These are phyloP conservation scores for Girardia tigrina DNA, from an alignment of 2,888 invertebrate genomes.

Conservation along the genomic window DNA sequence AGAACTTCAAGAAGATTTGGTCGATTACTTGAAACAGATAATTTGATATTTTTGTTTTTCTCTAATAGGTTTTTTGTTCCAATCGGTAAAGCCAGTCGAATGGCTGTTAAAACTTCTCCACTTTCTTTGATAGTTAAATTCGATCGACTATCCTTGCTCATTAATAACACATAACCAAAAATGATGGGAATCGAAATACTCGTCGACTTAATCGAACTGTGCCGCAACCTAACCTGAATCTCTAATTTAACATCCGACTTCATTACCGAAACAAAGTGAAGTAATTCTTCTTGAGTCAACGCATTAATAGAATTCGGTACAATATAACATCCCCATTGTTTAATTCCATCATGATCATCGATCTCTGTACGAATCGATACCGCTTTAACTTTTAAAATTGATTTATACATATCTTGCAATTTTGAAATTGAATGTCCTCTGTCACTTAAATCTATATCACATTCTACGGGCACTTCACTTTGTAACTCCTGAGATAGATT, in stretches of 20 bases:
- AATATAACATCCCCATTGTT: not conserved
- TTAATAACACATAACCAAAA: not conserved
- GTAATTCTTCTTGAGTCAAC: not conserved
- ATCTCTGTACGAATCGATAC: not conserved
- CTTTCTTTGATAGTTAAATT: not conserved
- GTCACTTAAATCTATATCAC: not conserved
- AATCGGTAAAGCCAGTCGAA: not conserved
- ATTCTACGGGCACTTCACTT: not conserved
- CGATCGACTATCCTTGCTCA: not conserved
- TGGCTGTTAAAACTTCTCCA: not conserved
- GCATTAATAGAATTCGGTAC: not conserved
- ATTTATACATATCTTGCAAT: not conserved
- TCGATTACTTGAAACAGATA: not conserved
- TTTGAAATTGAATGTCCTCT: not conserved
- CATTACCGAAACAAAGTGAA: not conserved
- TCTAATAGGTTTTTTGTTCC: not conserved
- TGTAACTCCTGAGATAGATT: not conserved
- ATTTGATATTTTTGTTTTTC: not conserved
- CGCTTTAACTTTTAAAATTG: not conserved
- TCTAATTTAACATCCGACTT: not conserved
- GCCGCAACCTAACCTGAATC: not conserved
- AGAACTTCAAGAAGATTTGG: slow-evolving; percentile 4
- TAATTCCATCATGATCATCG: not conserved
- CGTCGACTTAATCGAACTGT: not conserved
- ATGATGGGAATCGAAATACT: not conserved